phyloP scores from a whole-genome alignment of 2,797 vertebrate genomes.

The Emydoidea blandingii region DNA sequence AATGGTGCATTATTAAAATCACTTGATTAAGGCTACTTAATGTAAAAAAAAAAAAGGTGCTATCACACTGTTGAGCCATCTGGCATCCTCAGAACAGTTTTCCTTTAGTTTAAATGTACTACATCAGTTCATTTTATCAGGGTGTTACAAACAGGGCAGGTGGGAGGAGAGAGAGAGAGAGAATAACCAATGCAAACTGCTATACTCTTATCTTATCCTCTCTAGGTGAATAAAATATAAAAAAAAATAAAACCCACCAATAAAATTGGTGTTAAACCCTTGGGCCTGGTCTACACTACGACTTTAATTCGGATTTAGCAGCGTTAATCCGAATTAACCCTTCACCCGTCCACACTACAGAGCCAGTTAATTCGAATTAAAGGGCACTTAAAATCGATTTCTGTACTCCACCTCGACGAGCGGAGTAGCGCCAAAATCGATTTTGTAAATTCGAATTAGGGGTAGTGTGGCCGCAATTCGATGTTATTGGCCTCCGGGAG shows the following conservation, averaged over 20 bases:
- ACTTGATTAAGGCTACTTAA: background rate
- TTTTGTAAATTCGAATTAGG: too few species aligned
- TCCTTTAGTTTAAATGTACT: background rate
- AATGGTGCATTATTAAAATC: background rate
- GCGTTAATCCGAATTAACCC: too few species aligned
- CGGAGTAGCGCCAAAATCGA: too few species aligned
- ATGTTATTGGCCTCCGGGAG: too few species aligned
- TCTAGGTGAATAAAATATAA: background rate
- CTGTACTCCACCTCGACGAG: too few species aligned
- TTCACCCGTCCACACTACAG: too few species aligned
- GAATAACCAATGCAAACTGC: background rate
- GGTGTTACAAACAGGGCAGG: background rate
- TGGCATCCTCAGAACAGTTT: rapidly evolving
- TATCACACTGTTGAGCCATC: background rate
- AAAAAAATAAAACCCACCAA: background rate
- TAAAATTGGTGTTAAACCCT: background rate
- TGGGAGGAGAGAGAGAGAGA: background rate
- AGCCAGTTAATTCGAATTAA: too few species aligned
- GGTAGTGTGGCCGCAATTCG: too few species aligned
- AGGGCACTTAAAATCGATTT: too few species aligned
- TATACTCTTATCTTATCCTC: background rate
- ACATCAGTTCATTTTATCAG: background rate
- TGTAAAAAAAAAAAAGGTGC: background rate
- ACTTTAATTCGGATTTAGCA: too few species aligned
- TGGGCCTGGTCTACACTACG: too few species aligned